Base-by-base conservation (phyloP, 2,797 vertebrate species). In the Acrossocheilus fasciatus region DNA sequence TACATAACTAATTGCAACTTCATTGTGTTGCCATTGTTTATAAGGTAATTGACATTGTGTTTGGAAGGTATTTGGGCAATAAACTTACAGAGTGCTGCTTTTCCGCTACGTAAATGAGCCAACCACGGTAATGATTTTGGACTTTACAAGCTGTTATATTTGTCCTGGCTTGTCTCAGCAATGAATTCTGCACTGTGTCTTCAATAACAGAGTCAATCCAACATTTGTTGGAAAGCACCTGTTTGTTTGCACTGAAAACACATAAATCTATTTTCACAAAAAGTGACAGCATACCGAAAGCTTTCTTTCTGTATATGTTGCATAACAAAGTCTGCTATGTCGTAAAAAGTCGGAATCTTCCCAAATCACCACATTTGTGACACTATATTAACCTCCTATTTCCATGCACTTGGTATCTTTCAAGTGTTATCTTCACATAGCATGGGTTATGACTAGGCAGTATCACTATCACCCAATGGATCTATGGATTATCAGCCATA, bases 81-180 rank as follows among this genome's bases (percentile, higher is more conserved):
- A 72, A 83, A 74, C 9, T 26, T 17, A 30, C 15, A 39, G 64
- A 39, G 64, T 39, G 47, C 34, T 41, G 26, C 30, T 70, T 82
- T 70, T 54, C 17, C 34, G 18, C 7, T 7, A 12, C 4, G 7
- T 62, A 62, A 47, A 74, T 83, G 70, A 74, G 70, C 70, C 70
- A 62, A 36, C 17, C 34, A 47, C 14, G 0, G 14, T 83, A 36
- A 74, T 74, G 50, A 59, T 59, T 82, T 72, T 82, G 68, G 68
- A 73, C 36, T 82, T 82, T 43, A 57, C 36, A 82, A 59, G 81
- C 68, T 59, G 50, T 23, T 57, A 47, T 34, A 74, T 74, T 83
- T 83, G 39, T 34, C 18, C n/a, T 83, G 69, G 69, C 81, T 73
- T 45, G 52, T 62, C 81, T 62, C 39, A 59, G 10, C 81, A 72